These are phyloP conservation scores for Falcaria lacertinaria DNA, from an alignment of 2,888 invertebrate species.

Conservation along the genomic window DNA sequence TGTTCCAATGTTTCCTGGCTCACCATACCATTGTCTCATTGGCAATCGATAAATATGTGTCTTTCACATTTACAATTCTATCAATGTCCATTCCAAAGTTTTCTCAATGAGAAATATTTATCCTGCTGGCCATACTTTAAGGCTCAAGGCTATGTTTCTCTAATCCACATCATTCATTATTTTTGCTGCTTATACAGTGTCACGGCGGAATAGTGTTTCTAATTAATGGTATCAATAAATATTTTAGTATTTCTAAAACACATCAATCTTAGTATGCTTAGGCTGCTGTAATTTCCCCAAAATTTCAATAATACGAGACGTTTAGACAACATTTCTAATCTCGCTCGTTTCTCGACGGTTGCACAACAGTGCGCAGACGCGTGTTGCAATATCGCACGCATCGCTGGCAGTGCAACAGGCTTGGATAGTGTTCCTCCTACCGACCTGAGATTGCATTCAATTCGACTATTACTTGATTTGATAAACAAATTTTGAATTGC, in stretches of 20 bases:
- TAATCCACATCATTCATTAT: too few species aligned
- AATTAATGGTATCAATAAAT: too few species aligned
- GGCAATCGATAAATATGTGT: neutral
- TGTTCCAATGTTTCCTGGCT: neutral
- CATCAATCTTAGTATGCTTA: neutral
- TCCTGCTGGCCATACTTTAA: too few species aligned
- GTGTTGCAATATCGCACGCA: neutral
- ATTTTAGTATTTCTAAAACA: too few species aligned
- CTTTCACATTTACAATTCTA: neutral
- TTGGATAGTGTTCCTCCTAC: neutral
- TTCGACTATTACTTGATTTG: too few species aligned
- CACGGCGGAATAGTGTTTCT: too few species aligned
- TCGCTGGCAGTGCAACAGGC: slow-evolving; percentile 7
- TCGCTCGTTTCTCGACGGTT: neutral
- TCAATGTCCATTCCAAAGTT: neutral
- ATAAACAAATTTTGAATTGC: too few species aligned
- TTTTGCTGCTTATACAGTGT: too few species aligned
- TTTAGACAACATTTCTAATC: neutral
- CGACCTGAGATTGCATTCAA: neutral
- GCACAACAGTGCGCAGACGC: neutral
- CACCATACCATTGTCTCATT: neutral
- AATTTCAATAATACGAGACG: neutral
- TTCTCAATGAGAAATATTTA: neutral
- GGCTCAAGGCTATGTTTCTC: too few species aligned
- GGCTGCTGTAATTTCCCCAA: neutral